A percentile compares a stretch with the other conserved stretches of the same genome.
phyloP scores from a whole-genome alignment of 2,113 vertebrate genomes.

The Pituophis catenifer region DNA sequence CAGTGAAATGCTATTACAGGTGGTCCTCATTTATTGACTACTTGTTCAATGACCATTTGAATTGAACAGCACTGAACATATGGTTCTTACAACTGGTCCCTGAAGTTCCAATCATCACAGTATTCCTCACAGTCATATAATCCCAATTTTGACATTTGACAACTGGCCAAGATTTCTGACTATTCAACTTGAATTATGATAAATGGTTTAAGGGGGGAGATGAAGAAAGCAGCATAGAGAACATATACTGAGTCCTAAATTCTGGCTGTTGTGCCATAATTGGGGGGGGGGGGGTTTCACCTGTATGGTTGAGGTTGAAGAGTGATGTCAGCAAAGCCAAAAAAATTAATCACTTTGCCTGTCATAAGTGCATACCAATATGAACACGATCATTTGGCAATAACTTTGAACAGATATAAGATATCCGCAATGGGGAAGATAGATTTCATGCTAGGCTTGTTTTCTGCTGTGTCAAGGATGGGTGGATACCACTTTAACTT shows the following conservation, averaged over 20 bases:
- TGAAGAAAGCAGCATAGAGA: not conserved
- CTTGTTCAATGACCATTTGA: not conserved
- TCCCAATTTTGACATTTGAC: not conserved
- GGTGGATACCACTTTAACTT: not conserved
- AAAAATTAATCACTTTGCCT: not conserved
- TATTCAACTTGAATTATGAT: not conserved
- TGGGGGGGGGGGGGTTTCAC: fast-evolving
- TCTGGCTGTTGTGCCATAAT: not conserved
- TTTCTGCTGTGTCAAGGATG: not conserved
- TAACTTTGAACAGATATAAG: not conserved
- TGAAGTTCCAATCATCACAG: not conserved
- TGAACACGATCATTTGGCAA: not conserved
- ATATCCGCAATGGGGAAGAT: not conserved
- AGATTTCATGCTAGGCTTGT: not conserved
- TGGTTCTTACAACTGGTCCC: not conserved
- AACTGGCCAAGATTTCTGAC: not conserved
- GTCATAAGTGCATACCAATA: not conserved
- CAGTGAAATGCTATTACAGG: not conserved
- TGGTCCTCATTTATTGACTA: not conserved
- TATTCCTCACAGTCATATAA: not conserved
- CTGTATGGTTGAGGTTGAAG: not conserved
- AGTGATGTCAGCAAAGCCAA: not conserved
- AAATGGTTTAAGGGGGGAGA: not conserved
- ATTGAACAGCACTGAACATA: not conserved
- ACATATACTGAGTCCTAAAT: not conserved